Base-by-base conservation (phyloP, 2,888 invertebrate species). In the Megaustenia siamemsis region DNA sequence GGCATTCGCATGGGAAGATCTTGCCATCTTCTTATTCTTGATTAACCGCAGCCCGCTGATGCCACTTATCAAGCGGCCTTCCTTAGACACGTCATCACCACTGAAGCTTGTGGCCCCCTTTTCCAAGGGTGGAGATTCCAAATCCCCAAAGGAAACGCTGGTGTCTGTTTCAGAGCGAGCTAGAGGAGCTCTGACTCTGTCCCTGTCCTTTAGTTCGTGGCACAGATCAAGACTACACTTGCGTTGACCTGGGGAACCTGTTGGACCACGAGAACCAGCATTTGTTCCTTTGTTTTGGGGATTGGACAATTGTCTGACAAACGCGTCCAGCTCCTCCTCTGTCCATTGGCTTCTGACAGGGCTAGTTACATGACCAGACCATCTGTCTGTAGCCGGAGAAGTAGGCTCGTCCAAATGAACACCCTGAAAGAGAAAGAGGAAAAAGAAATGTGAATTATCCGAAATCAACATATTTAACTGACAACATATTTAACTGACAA, bases 321-420 rank as follows among this genome's bases (percentile, higher is more conserved):
- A 88, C 60, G 88, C 86, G 66, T 88, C 88, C 69, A 89, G 85
- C 84, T 89, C 87, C 18, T 83, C 73, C 21, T 85, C 81, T 63
- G 85, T 81, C 85, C 85, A 85, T 60, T 85, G 81, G 68, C 28
- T 76, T 63, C 71, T 80, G 3, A 84, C 79, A 0, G 81, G 75
- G 60, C 77, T 68, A 45, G 69, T 78, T 56, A 83, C 76, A 15
- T 77, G 83, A n/a, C 78, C 71, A 12, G 83, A 80, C 82, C 82
- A 82, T 45, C 82, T 86, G 82, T 88, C 86, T 28, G 85, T 71
- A 0, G 84, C 78, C 1, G 89, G 88, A 24, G 90, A 88, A 24
- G 88, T 86, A 2, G 90, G 88, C 68, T 89, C 90, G 38, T 90
- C 90, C 49, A 89, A 83, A 68, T 90, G 89, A 56, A 89, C 88